Evolutionary conservation across 2,888 invertebrate species (phyloP).

Genomic region (Hemaris fuciformis): DNA sequence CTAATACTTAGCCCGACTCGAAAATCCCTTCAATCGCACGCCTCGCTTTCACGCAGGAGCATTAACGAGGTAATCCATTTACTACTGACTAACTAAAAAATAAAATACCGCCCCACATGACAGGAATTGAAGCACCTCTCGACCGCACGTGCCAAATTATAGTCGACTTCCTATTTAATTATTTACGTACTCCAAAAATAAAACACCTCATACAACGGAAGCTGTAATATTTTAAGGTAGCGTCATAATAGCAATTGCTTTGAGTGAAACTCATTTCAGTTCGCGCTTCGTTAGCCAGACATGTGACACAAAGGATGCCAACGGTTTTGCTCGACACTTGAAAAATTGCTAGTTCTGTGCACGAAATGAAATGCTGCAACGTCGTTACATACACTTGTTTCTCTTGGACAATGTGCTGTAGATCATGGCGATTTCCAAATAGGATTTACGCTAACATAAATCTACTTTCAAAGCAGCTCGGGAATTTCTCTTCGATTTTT

Average conservation of each 20-base stretch:
- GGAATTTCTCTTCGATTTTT: background rate
- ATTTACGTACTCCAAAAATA: too few relatives aligned
- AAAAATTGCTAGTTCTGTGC: slow-evolving; percentile 1
- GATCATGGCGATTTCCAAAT: background rate
- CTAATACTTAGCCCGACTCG: too few relatives aligned
- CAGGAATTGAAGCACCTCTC: too few relatives aligned
- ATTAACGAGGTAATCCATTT: too few relatives aligned
- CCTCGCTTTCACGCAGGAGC: too few relatives aligned
- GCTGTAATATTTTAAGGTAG: background rate
- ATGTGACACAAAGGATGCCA: slow-evolving; percentile 11
- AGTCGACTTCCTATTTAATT: too few relatives aligned
- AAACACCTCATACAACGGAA: background rate
- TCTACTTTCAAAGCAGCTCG: background rate
- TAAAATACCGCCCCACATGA: too few relatives aligned
- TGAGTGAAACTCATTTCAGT: slow-evolving; percentile 1
- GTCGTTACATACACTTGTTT: slow-evolving; percentile 5
- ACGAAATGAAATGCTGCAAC: background rate
- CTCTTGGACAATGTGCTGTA: background rate
- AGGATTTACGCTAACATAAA: background rate
- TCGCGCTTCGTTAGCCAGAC: background rate
- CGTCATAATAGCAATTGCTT: background rate
- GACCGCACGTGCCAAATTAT: too few relatives aligned
- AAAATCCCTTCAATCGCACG: too few relatives aligned
- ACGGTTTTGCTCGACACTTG: slow-evolving; percentile 19
- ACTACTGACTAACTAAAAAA: too few relatives aligned